phyloP scores from a whole-genome alignment of 2,797 vertebrate genomes.

The Florisuga fusca region DNA sequence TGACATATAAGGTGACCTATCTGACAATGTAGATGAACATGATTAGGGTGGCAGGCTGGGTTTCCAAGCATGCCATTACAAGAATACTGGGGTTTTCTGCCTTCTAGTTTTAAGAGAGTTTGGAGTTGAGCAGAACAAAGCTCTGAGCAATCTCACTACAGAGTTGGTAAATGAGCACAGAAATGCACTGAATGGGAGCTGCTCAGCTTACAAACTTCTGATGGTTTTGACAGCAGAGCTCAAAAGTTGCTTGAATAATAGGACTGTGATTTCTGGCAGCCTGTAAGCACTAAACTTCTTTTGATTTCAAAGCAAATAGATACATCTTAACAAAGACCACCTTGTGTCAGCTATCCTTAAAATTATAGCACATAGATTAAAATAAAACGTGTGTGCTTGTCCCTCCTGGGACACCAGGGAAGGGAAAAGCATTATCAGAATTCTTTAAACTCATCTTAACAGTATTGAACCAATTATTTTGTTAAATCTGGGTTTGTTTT shows the following conservation, averaged over 20 bases:
- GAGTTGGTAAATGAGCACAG: constrained; percentile 17
- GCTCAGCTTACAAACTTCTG: constrained; percentile 23
- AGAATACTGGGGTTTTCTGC: background rate
- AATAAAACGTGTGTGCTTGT: constrained; percentile 42
- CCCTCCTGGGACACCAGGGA: background rate
- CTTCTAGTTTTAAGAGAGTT: constrained; percentile 18
- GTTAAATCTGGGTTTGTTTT: constrained; percentile 68
- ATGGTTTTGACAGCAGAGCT: constrained; percentile 20
- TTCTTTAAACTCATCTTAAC: constrained; percentile 65
- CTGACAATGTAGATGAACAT: background rate
- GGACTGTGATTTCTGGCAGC: constrained; percentile 33
- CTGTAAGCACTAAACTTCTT: constrained; percentile 19
- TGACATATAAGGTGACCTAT: background rate
- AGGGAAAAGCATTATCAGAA: constrained; percentile 58
- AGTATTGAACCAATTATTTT: constrained; percentile 63
- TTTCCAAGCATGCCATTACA: background rate
- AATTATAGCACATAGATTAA: constrained; percentile 46
- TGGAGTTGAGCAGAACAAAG: background rate
- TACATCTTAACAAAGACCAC: constrained; percentile 57
- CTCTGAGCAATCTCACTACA: background rate
- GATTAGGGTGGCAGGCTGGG: background rate
- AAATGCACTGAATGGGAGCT: constrained; percentile 13
- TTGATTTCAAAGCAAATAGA: constrained; percentile 56
- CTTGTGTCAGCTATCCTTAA: constrained; percentile 54
- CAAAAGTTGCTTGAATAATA: constrained; percentile 51